Evolutionary conservation across 1,140 invertebrate species (phyloP).

Genomic region (Goniozus legneri): DNA sequence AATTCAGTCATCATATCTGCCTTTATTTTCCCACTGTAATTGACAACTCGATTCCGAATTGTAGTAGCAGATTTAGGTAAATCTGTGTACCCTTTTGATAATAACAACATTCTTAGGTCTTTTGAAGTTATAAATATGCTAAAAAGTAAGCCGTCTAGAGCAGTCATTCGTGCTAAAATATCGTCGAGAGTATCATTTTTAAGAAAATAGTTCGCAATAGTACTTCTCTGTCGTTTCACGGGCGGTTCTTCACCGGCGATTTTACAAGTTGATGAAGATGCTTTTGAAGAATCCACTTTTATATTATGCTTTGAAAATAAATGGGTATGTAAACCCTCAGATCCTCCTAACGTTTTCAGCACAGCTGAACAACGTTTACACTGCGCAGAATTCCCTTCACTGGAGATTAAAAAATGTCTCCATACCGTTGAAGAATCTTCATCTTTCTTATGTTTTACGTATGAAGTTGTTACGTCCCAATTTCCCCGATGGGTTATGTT

Average conservation of each 20-base stretch:
- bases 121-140: constrained; percentile 5
- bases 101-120: constrained; percentile 5
- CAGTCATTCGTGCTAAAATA: constrained; percentile 13
- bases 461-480: background rate
- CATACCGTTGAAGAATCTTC: constrained; percentile 9
- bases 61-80: constrained; percentile 1
- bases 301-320: constrained; percentile 11
- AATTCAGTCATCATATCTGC: background rate
- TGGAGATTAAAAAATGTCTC: constrained; percentile 6
- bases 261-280: no score
- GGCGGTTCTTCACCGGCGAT: background rate
- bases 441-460: constrained; percentile 6
- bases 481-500: no score
- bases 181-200: constrained; percentile 1
- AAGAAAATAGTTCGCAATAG: background rate
- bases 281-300: no score
- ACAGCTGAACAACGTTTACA: constrained; percentile 5
- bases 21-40: background rate
- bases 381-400: constrained; percentile 2
- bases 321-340: constrained; percentile 10
- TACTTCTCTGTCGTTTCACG: background rate
- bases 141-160: constrained; percentile 11
- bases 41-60: constrained; percentile 6
- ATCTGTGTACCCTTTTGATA: constrained; percentile 4
- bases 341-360: constrained; percentile 5